Conservation (phyloP, 2,888 invertebrate species). For the Agrenia bidenticulata region DNA sequence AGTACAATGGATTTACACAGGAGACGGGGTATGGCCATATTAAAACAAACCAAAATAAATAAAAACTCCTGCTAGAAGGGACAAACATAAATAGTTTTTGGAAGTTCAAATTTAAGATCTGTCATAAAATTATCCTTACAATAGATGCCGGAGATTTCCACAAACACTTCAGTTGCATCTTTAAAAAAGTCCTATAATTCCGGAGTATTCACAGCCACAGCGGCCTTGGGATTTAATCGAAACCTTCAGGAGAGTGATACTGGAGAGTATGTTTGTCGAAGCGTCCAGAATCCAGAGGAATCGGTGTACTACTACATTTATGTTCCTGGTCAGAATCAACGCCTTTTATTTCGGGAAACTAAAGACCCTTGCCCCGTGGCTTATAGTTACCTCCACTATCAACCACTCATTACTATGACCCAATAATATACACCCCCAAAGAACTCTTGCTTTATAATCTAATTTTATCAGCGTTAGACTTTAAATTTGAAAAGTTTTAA, state of each 20-base stretch:
- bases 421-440: no score
- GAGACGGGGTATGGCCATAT: constrained; percentile 37
- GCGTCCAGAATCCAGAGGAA: constrained; percentile 32
- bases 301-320: constrained; percentile 42
- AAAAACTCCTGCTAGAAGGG: not conserved
- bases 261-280: constrained; percentile 46
- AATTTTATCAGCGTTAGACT: no score
- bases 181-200: constrained; percentile 13
- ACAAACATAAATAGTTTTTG: no score
- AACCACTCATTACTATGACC: no score
- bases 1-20: constrained; percentile 39
- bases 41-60: not conserved
- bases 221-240: constrained; percentile 27
- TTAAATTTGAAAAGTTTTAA: no score
- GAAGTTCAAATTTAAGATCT: no score
- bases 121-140: no score
- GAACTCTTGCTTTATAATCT: no score
- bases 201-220: constrained; percentile 27
- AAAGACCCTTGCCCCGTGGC: not conserved
- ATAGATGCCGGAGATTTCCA: constrained; percentile 41
- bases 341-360: not conserved
- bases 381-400: no score
- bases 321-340: constrained; percentile 41
- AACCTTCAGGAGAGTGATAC: constrained; percentile 37
- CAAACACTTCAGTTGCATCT: constrained; percentile 37